Evolutionary conservation across 2,888 invertebrate species (phyloP).

Genomic region (Camponotus fellah): DNA sequence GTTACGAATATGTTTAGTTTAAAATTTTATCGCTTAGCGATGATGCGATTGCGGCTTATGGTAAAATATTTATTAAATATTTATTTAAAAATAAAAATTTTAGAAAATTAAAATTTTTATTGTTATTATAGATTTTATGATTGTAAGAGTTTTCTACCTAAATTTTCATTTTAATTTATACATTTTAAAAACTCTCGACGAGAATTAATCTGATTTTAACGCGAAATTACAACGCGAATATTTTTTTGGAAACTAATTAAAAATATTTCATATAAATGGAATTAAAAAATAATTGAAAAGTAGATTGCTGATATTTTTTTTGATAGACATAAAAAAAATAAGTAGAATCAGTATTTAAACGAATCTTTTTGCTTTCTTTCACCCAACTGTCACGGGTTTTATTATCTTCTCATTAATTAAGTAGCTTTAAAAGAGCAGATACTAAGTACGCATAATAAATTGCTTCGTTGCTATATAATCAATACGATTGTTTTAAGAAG

Average conservation of each 20-base stretch:
- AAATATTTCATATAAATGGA: not conserved
- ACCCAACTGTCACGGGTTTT: not conserved
- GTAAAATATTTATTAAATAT: too few relatives aligned
- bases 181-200: not conserved
- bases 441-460: slow-evolving; percentile 12
- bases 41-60: not conserved
- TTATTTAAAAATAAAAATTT: not conserved
- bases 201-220: not conserved
- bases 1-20: not conserved
- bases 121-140: not conserved
- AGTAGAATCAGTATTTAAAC: not conserved
- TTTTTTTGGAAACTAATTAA: not conserved
- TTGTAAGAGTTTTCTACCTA: not conserved
- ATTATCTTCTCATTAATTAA: slow-evolving; percentile 31
- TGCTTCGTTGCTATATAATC: not conserved
- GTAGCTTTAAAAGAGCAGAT: not conserved
- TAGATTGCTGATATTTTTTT: not conserved
- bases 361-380: not conserved
- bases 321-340: not conserved
- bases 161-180: not conserved
- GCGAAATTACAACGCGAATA: not conserved
- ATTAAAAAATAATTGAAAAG: not conserved
- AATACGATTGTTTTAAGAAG: not conserved
- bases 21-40: not conserved
- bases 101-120: not conserved